These are phyloP conservation scores for Pseudocheirus occidentalis DNA, from an alignment of 2,797 vertebrate genomes.

Conservation along the genomic window DNA sequence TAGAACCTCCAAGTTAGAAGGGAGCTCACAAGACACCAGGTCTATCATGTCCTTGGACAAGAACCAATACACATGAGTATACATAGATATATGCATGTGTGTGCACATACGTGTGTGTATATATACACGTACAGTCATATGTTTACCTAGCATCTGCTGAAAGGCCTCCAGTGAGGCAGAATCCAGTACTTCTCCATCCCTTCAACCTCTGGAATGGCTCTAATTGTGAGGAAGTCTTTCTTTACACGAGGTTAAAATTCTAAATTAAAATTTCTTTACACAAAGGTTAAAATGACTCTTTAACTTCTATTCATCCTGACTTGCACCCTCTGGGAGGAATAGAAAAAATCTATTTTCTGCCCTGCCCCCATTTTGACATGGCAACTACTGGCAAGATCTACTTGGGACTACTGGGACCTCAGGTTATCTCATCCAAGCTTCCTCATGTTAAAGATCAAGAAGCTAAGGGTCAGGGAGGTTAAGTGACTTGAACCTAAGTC, in stretches of 20 bases:
- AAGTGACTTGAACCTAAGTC: background rate
- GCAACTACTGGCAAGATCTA: background rate
- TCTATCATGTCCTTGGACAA: background rate
- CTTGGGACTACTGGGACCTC: no score
- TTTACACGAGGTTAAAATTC: no score
- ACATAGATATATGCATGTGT: no score
- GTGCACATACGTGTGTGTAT: background rate
- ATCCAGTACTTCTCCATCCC: background rate
- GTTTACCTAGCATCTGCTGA: background rate
- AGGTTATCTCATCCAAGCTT: background rate
- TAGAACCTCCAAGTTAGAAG: background rate
- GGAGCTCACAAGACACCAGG: background rate
- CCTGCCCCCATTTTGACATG: background rate
- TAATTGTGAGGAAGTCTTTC: background rate
- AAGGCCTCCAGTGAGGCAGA: background rate
- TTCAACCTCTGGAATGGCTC: background rate
- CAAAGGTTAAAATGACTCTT: background rate
- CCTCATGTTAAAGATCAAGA: background rate
- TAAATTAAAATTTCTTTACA: no score
- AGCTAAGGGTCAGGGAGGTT: background rate
- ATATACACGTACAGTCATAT: background rate
- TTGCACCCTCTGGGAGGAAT: background rate
- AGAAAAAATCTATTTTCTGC: background rate
- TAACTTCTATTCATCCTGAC: background rate
- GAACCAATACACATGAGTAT: background rate